Percentiles rank a stretch among this genome's conserved stretches.
Evolutionary conservation across 2,888 invertebrate genomes (phyloP).

Genomic region (Lamellibrachia satsuma): DNA sequence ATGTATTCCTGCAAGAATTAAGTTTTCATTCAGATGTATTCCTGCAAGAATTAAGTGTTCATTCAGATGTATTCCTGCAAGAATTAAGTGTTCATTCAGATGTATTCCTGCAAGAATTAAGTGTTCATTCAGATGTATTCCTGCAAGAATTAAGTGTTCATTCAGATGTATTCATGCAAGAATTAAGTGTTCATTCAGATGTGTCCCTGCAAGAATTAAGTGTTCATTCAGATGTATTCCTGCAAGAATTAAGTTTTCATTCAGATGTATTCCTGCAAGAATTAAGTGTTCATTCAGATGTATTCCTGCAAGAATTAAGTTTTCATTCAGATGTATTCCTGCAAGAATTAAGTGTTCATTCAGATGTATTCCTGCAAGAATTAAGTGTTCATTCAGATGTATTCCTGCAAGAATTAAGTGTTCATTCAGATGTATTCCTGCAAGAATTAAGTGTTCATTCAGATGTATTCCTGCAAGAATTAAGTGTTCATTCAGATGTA

Average conservation of each 20-base stretch:
- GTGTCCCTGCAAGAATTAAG: not conserved
- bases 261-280: not conserved
- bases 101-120: not conserved
- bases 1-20: not conserved
- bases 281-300: not conserved
- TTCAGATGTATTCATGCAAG: too few relatives aligned
- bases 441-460: not conserved
- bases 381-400: not conserved
- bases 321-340: not conserved
- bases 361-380: not conserved
- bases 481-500: not conserved
- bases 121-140: not conserved
- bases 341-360: not conserved
- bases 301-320: not conserved
- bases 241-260: not conserved
- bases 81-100: not conserved
- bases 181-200: not conserved
- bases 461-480: not conserved
- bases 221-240: not conserved
- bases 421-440: not conserved
- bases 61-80: not conserved
- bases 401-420: not conserved
- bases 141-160: not conserved
- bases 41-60: not conserved
- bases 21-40: not conserved